Conservation (phyloP, 2,797 vertebrate species). For the Tangara arthus region DNA sequence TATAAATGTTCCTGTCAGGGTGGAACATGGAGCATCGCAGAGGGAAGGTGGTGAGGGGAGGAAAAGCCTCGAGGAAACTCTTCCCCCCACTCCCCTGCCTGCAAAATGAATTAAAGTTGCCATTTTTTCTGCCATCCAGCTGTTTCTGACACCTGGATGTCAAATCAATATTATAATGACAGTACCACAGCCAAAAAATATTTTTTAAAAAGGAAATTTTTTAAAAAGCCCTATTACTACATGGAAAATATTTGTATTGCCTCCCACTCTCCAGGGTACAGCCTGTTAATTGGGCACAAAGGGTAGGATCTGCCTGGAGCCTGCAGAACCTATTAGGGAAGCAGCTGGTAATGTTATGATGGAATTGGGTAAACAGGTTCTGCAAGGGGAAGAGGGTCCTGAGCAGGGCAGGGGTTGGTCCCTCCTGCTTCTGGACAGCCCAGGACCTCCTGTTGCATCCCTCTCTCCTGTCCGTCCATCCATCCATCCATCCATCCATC, state of each 20-base stretch:
- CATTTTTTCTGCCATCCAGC: constrained; percentile 22
- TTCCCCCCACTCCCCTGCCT: background rate
- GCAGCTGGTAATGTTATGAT: background rate
- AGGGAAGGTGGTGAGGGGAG: background rate
- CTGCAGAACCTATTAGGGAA: background rate
- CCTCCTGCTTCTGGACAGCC: background rate
- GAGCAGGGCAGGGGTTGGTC: background rate
- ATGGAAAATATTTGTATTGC: constrained; percentile 46
- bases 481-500: background rate
- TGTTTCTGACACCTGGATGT: constrained; percentile 49
- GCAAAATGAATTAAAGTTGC: constrained; percentile 23
- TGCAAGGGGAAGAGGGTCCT: background rate
- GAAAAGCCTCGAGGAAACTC: constrained; percentile 9
- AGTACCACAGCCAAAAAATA: background rate
- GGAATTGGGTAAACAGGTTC: background rate
- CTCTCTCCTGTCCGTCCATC: background rate
- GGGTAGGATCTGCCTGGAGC: constrained; percentile 43
- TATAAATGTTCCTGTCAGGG: constrained; percentile 44
- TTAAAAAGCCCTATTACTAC: background rate
- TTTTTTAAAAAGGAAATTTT: background rate
- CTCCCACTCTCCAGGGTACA: constrained; percentile 14
- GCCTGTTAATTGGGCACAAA: constrained; percentile 43
- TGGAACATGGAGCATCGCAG: background rate
- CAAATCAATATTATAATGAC: constrained; percentile 25
- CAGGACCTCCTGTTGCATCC: background rate